These are phyloP conservation scores for Malacosoma neustria DNA, from an alignment of 2,888 invertebrate genomes.

Conservation along the genomic window DNA sequence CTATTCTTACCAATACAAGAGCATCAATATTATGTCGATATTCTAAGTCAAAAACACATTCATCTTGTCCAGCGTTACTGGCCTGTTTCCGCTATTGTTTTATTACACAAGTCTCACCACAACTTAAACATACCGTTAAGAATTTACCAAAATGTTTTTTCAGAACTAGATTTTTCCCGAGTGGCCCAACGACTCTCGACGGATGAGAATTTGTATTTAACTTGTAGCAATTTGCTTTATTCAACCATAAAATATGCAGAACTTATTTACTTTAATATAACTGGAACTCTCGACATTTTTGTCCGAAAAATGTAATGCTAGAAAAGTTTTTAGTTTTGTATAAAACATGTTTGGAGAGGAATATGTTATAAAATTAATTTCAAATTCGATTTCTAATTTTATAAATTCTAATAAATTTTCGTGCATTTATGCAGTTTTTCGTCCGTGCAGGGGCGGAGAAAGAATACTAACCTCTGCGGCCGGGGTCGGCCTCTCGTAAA, in stretches of 20 bases:
- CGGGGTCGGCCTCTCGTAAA: too few relatives aligned
- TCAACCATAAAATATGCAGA: background rate
- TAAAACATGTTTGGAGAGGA: too few relatives aligned
- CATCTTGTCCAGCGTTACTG: too few relatives aligned
- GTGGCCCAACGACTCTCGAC: background rate
- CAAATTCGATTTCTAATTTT: slow-evolving; percentile 1
- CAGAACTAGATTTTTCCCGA: background rate
- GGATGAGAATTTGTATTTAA: slow-evolving; percentile 1
- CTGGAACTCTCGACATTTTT: background rate
- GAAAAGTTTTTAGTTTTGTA: background rate
- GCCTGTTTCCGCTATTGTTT: background rate
- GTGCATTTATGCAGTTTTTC: too few relatives aligned
- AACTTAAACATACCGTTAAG: background rate
- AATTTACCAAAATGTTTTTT: background rate
- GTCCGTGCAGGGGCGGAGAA: too few relatives aligned
- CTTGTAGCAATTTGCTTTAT: background rate
- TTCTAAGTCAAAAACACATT: too few relatives aligned
- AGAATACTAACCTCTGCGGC: too few relatives aligned
- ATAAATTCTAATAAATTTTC: slow-evolving; percentile 1
- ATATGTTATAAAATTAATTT: too few relatives aligned
- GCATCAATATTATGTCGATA: too few relatives aligned
- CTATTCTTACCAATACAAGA: too few relatives aligned
- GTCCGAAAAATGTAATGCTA: background rate
- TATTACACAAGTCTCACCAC: background rate
- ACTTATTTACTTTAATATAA: background rate